A percentile compares a stretch with the other conserved stretches of the same genome.
Evolutionary conservation across 2,113 vertebrate species (phyloP).

Genomic region (Callithrix jacchus): DNA sequence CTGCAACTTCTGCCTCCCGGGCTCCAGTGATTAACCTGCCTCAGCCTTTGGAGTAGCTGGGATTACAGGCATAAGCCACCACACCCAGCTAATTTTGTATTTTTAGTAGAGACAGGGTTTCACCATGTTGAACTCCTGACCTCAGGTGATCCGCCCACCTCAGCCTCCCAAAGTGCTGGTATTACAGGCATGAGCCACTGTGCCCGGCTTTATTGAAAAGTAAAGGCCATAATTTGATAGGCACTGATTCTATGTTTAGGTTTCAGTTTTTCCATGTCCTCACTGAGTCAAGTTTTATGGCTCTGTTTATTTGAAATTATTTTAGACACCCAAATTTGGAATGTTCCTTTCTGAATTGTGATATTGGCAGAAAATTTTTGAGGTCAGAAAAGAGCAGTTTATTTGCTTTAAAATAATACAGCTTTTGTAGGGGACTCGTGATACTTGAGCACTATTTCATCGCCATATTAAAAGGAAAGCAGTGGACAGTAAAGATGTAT

Average conservation of each 20-base stretch:
- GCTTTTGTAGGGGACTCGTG: background rate
- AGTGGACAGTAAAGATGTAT: background rate
- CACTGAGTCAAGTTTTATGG: constrained; percentile 32
- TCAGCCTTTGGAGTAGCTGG: too few species aligned
- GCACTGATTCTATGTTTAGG: background rate
- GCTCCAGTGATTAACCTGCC: too few species aligned
- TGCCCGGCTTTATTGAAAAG: background rate
- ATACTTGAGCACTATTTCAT: background rate
- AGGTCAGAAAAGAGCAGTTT: constrained; percentile 23
- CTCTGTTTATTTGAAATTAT: constrained; percentile 47
- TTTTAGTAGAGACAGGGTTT: too few species aligned
- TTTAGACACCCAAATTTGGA: constrained; percentile 29
- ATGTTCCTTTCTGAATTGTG: constrained; percentile 6
- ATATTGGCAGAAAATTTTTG: background rate
- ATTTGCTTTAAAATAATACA: constrained; percentile 26
- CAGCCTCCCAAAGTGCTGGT: too few species aligned
- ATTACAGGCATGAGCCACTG: too few species aligned
- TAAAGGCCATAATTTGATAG: constrained; percentile 42
- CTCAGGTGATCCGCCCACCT: too few species aligned
- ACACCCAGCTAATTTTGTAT: too few species aligned
- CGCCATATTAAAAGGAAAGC: background rate
- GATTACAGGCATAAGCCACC: too few species aligned
- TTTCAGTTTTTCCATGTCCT: background rate
- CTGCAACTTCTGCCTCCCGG: too few species aligned
- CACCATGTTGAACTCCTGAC: too few species aligned